A percentile compares a stretch with the other conserved stretches of the same genome.
These are phyloP conservation scores for Promerops cafer DNA, from an alignment of 2,113 vertebrate genomes.

Conservation along the genomic window DNA sequence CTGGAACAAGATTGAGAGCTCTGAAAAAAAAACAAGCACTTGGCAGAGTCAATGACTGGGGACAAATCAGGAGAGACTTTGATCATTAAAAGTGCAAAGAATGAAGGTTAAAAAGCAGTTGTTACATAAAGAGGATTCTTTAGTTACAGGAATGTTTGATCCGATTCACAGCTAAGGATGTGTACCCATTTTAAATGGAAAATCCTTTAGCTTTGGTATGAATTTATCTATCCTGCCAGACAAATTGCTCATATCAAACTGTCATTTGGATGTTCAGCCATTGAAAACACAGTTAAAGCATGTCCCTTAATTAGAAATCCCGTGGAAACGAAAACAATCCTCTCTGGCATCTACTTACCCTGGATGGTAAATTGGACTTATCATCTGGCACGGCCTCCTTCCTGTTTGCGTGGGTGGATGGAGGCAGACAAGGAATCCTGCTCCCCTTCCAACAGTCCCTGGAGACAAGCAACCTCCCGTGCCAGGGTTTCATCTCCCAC, in stretches of 20 bases:
- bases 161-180: background rate
- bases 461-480: slow-evolving; percentile 14
- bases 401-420: slow-evolving; percentile 16
- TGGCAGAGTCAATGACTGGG: slow-evolving; percentile 10
- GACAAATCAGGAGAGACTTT: slow-evolving; percentile 25
- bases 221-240: slow-evolving; percentile 40
- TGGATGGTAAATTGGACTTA: slow-evolving; percentile 17
- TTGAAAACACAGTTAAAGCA: slow-evolving; percentile 42
- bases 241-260: slow-evolving; percentile 59
- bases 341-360: slow-evolving; percentile 43
- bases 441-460: slow-evolving; percentile 27
- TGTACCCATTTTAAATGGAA: slow-evolving; percentile 42
- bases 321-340: slow-evolving; percentile 28
- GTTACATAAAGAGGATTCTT: slow-evolving; percentile 40
- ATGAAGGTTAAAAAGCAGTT: slow-evolving; percentile 2
- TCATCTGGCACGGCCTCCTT: background rate
- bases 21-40: background rate
- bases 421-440: slow-evolving; percentile 27
- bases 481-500: slow-evolving; percentile 8
- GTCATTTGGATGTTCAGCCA: slow-evolving; percentile 41
- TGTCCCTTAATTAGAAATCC: slow-evolving; percentile 37
- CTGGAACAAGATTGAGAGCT: slow-evolving; percentile 10
- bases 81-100: slow-evolving; percentile 12
- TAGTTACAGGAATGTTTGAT: slow-evolving; percentile 8
- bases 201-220: slow-evolving; percentile 59